Base-by-base conservation (phyloP, 1,140 invertebrate species). In the Dolichoris vasculosae region DNA sequence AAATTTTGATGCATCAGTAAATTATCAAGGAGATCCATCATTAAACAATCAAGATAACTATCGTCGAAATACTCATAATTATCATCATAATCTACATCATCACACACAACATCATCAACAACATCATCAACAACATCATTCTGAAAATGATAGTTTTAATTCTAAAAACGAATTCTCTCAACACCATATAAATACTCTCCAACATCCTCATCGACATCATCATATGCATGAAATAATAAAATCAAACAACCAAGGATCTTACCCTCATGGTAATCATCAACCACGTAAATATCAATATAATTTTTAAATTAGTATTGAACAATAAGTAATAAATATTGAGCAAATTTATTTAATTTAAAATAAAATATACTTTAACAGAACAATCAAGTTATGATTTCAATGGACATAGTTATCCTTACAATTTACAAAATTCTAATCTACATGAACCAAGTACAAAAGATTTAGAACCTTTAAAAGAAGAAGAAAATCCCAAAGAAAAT, bases 361-460 rank as follows among this genome's bases (percentile, higher is more conserved):
- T 32, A 17, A 51, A 20, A 76, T 32, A 76, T 35, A 30, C 30
- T 51, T 76, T 15, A 20, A 20, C 40, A 76, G 71, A 13, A 6
- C 35, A 63, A 13, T n/a, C 83, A 32, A 30, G 15, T 4, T 35
- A 75, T 8, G 13, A 43, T 48, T 48, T 67, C 59, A 86, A 86
- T 20, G 84, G 84, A 2, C 84, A 86, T 55, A 71, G 35, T n/a
- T 55, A 82, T 23, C 84, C 79, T 1, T 85, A 85, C 40, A 64
- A 64, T n/a, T 11, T 43, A 17, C 64, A 69, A 23, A 35, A 13
- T 11, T 9, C 26, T 6, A 38, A 48, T 51, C 26, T 20, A 17
- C 64, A 59, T 48, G n/a, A 64, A 51, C 30, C 59, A 1, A 63
- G 51, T 15, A 38, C 35, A 20, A 8, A 17, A 2, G 64, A 48